These are phyloP conservation scores for Danio albolineatus DNA, from an alignment of 2,797 vertebrate species.

Conservation along the genomic window DNA sequence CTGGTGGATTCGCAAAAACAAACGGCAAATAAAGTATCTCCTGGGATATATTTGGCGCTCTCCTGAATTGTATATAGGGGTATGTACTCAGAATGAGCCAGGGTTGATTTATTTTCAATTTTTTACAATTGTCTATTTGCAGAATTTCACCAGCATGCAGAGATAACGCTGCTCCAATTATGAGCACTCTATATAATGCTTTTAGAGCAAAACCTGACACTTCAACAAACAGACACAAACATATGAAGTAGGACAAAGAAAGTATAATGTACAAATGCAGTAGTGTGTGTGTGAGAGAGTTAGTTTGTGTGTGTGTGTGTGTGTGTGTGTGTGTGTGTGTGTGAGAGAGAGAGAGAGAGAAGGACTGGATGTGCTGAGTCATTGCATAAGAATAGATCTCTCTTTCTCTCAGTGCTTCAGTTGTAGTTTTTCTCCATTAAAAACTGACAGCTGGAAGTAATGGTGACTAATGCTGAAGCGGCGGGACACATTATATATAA, in stretches of 20 bases:
- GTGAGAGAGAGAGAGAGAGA: not conserved
- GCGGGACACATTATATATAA: not conserved
- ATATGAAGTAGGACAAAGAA: slow-evolving; percentile 6
- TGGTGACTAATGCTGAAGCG: slow-evolving; percentile 1
- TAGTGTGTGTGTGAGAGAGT: not conserved
- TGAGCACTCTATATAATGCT: slow-evolving; percentile 14
- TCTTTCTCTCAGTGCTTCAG: slow-evolving; percentile 17
- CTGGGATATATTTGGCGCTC: no score
- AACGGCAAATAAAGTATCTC: no score
- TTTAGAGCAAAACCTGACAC: slow-evolving; percentile 25
- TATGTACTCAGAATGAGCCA: no score
- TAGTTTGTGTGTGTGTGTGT: slow-evolving; percentile 1
- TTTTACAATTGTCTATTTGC: not conserved
- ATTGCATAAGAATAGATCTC: slow-evolving; percentile 38
- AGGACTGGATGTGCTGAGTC: slow-evolving; percentile 45
- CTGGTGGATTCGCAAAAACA: no score
- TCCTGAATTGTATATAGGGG: no score
- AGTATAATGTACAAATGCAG: slow-evolving; percentile 22
- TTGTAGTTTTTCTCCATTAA: slow-evolving; percentile 43
- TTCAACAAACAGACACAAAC: slow-evolving; percentile 21
- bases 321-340: slow-evolving; percentile 16
- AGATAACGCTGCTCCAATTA: slow-evolving; percentile 20
- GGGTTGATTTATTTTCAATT: not conserved
- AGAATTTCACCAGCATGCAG: slow-evolving; percentile 2
- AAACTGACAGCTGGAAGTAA: slow-evolving; percentile 26